phyloP scores from a whole-genome alignment of 1,140 invertebrate species.

The Leptinotarsa undecemlineata region DNA sequence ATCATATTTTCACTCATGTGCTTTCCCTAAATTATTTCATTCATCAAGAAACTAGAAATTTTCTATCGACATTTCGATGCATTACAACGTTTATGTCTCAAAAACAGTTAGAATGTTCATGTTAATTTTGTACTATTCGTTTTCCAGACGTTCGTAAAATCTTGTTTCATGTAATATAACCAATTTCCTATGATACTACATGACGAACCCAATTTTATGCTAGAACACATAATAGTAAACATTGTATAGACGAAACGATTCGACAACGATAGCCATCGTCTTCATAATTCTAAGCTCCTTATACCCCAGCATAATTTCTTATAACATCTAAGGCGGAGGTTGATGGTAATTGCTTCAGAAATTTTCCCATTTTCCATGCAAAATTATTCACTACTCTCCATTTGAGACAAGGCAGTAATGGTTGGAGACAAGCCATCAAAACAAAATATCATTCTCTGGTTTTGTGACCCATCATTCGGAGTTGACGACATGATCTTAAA shows the following conservation, averaged over 20 bases:
- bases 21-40: too few species aligned
- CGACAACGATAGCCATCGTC: neutral
- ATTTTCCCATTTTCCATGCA: neutral
- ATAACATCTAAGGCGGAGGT: neutral
- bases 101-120: too few species aligned
- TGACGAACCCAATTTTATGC: neutral
- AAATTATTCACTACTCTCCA: neutral
- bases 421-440: constrained; percentile 5
- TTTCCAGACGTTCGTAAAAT: too few species aligned
- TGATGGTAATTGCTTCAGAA: constrained; percentile 2
- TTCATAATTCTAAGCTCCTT: neutral
- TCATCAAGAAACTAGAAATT: too few species aligned
- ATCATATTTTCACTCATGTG: too few species aligned
- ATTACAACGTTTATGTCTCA: too few species aligned
- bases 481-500: too few species aligned
- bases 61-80: too few species aligned
- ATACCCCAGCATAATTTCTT: neutral
- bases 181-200: too few species aligned
- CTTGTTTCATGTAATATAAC: too few species aligned
- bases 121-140: too few species aligned
- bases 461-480: too few species aligned
- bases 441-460: neutral
- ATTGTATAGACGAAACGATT: neutral
- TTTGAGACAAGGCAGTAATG: neutral
- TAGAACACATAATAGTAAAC: neutral